These are phyloP conservation scores for Sebastiscus tertius DNA, from an alignment of 2,797 vertebrate species.

Conservation along the genomic window DNA sequence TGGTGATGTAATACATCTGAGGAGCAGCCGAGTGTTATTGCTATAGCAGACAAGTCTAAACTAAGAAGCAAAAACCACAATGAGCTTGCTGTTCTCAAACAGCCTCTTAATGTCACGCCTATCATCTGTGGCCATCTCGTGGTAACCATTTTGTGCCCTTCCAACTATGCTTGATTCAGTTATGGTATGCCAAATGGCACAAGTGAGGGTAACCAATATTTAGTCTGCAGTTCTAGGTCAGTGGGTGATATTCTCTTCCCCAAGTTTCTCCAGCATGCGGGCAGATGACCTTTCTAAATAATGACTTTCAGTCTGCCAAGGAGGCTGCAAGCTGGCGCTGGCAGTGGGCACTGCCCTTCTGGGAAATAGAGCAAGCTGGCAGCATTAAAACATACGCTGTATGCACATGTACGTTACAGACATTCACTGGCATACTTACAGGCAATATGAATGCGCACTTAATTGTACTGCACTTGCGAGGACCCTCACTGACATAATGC, in stretches of 20 bases:
- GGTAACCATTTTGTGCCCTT: constrained; percentile 57
- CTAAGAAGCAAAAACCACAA: constrained; percentile 71
- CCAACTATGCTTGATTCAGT: constrained; percentile 57
- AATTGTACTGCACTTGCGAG: constrained; percentile 1
- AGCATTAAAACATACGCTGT: constrained; percentile 22
- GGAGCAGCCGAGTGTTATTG: constrained; percentile 60
- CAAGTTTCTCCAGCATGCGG: constrained; percentile 53
- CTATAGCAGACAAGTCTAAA: constrained; percentile 67
- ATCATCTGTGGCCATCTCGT: constrained; percentile 65
- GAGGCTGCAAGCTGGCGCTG: constrained; percentile 66
- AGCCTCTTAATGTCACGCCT: constrained; percentile 69
- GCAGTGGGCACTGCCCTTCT: constrained; percentile 60
- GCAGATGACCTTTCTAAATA: constrained; percentile 72
- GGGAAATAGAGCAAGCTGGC: constrained; percentile 63
- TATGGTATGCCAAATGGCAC: constrained; percentile 59
- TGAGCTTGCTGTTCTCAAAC: constrained; percentile 70
- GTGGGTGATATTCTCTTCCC: constrained; percentile 69
- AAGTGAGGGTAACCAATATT: constrained; percentile 60
- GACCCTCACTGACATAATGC: constrained; percentile 1
- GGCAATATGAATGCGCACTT: not conserved
- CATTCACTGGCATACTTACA: not conserved
- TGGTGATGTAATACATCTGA: constrained; percentile 69
- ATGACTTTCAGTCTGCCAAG: constrained; percentile 58
- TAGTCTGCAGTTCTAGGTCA: constrained; percentile 74
- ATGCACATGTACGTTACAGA: constrained; percentile 8